Evolutionary conservation across 1,140 invertebrate genomes (phyloP).

Genomic region (Drosophila persimilis): DNA sequence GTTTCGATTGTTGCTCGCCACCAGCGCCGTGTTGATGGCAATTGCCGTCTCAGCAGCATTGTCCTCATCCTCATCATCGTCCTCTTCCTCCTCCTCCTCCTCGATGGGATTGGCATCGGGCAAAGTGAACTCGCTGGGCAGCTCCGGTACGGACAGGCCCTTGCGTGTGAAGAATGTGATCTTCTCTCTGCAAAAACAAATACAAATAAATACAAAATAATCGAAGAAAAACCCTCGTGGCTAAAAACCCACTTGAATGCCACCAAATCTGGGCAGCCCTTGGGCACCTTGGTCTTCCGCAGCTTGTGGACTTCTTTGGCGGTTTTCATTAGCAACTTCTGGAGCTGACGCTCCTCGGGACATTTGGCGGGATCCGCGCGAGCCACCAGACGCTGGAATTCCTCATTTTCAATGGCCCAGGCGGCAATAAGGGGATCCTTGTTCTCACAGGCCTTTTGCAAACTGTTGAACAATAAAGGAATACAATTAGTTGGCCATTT

Average conservation of each 20-base stretch:
- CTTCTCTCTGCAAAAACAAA: constrained; percentile 89
- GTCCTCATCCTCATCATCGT: constrained; percentile 73
- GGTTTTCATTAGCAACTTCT: constrained; percentile 92
- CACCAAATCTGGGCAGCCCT: constrained; percentile 94
- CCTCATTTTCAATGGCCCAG: constrained; percentile 94
- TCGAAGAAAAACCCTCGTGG: neutral
- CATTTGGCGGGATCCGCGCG: constrained; percentile 86
- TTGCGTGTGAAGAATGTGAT: constrained; percentile 96
- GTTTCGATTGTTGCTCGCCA: constrained; percentile 79
- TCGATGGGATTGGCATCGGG: constrained; percentile 75
- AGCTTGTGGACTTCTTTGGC: constrained; percentile 95
- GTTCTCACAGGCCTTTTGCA: constrained; percentile 89
- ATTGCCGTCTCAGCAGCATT: constrained; percentile 76
- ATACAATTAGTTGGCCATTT: neutral
- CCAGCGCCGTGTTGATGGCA: constrained; percentile 78
- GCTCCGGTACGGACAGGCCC: constrained; percentile 89
- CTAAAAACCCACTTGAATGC: constrained; percentile 93
- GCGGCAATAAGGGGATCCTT: constrained; percentile 91
- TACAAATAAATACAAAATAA: constrained; percentile 50
- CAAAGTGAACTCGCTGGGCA: constrained; percentile 86
- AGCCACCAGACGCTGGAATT: constrained; percentile 91
- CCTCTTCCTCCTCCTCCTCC: constrained; percentile 69
- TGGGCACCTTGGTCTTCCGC: constrained; percentile 93
- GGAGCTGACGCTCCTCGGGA: constrained; percentile 89
- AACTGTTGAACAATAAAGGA: constrained; percentile 60